Evolutionary conservation across 2,797 vertebrate species (phyloP).

Genomic region (Sebastes steindachneri): DNA sequence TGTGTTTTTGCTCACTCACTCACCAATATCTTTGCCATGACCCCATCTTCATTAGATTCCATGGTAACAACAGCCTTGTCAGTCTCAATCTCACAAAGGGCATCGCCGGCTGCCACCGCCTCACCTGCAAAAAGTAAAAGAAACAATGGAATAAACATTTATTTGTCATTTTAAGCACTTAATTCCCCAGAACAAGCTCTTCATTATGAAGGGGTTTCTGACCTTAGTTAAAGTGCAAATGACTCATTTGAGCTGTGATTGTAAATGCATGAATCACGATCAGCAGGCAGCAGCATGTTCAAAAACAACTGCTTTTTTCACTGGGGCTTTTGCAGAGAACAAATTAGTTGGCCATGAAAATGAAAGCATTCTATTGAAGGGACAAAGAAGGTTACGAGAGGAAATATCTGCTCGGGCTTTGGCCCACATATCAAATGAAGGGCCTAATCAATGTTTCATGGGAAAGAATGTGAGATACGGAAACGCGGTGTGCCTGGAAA

Average conservation of each 20-base stretch:
- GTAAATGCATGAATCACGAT: conserved; percentile 6
- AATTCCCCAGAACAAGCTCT: neutral
- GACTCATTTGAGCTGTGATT: neutral
- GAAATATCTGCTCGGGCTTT: conserved; percentile 11
- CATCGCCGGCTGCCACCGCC: conserved; percentile 89
- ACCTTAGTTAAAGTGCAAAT: conserved; percentile 5
- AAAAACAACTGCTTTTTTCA: conserved; percentile 8
- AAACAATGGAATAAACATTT: conserved; percentile 1
- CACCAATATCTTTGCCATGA: conserved; percentile 97
- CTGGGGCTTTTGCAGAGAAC: neutral
- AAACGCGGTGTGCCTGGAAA: conserved; percentile 28
- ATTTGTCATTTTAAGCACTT: neutral
- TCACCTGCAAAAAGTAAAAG: conserved; percentile 86
- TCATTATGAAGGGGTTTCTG: neutral
- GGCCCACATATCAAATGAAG: conserved; percentile 38
- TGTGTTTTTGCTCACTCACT: conserved; percentile 80
- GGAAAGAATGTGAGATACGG: conserved; percentile 50
- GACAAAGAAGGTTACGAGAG: conserved; percentile 7
- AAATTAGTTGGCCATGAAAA: conserved; percentile 17
- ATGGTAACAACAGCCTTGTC: conserved; percentile 96
- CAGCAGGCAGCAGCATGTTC: neutral
- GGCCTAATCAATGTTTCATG: conserved; percentile 65
- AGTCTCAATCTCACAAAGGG: conserved; percentile 96
- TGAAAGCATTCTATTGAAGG: neutral
- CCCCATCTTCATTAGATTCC: conserved; percentile 96